These are phyloP conservation scores for Antigone vipio DNA, from an alignment of 2,113 vertebrate genomes.

Conservation along the genomic window DNA sequence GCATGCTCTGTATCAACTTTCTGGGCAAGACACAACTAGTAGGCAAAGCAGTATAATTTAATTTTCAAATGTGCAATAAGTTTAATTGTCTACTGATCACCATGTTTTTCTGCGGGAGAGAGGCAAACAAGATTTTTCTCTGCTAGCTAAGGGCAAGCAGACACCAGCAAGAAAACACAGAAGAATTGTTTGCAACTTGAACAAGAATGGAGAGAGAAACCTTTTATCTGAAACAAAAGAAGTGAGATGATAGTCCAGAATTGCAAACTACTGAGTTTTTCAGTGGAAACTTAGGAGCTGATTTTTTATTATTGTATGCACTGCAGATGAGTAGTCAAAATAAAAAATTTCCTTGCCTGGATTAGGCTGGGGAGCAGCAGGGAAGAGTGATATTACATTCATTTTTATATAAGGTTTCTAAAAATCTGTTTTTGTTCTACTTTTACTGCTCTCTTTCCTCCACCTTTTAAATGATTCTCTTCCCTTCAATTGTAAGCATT, in stretches of 20 bases:
- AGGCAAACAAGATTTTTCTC: background rate
- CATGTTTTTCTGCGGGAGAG: background rate
- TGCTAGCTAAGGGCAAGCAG: background rate
- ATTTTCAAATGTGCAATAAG: background rate
- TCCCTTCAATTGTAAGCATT: background rate
- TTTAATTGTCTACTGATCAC: background rate
- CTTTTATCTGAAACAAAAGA: background rate
- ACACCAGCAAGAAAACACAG: background rate
- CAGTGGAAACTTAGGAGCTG: background rate
- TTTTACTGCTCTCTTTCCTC: background rate
- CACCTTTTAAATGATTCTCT: background rate
- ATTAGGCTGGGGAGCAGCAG: background rate
- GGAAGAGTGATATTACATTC: background rate
- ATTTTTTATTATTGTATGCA: background rate
- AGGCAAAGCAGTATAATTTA: background rate
- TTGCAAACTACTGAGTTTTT: background rate
- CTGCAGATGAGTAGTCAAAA: background rate
- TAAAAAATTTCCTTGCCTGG: background rate
- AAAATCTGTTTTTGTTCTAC: fast-evolving
- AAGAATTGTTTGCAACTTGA: background rate
- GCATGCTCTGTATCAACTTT: background rate
- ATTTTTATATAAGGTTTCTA: background rate
- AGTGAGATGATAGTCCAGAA: background rate
- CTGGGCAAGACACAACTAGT: background rate
- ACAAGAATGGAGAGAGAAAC: background rate